phyloP scores from a whole-genome alignment of 2,888 invertebrate genomes.

The Palloptera scutellata region DNA sequence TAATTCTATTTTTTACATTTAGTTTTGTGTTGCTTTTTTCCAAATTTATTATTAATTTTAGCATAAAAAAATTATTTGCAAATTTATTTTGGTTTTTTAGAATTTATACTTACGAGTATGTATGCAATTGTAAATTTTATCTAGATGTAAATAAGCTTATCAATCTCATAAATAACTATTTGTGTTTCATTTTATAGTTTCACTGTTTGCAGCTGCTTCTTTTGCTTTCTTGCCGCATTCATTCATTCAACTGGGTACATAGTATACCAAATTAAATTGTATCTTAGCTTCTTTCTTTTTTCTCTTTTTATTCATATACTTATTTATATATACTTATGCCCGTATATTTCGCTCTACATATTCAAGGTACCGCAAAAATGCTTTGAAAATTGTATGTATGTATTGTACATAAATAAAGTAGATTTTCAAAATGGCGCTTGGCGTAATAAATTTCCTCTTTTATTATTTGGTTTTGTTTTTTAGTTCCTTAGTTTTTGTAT shows the following conservation, averaged over 20 bases:
- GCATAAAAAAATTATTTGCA: constrained; percentile 20
- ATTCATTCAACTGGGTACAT: constrained; percentile 1
- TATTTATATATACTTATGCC: not conserved
- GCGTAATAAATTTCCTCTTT: too few relatives aligned
- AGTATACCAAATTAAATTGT: too few relatives aligned
- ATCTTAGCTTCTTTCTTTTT: constrained; percentile 9
- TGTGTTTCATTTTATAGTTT: constrained; percentile 25
- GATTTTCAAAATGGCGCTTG: too few relatives aligned
- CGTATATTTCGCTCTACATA: not conserved
- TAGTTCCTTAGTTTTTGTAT: too few relatives aligned
- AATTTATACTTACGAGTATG: constrained; percentile 28
- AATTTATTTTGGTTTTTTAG: constrained; percentile 17
- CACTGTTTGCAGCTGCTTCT: constrained; percentile 8
- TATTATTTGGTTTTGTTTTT: too few relatives aligned
- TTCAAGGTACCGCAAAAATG: constrained; percentile 37
- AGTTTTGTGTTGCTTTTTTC: constrained; percentile 13
- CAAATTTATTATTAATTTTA: constrained; percentile 23
- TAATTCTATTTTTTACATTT: not conserved
- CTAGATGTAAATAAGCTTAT: constrained; percentile 36
- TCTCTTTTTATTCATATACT: not conserved
- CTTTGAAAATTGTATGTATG: not conserved
- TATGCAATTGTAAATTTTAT: constrained; percentile 30
- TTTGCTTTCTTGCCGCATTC: constrained; percentile 17
- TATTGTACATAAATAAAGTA: not conserved
- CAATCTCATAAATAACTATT: constrained; percentile 37